Evolutionary conservation across 2,888 invertebrate genomes (phyloP).

Genomic region (Pyralis farinalis): DNA sequence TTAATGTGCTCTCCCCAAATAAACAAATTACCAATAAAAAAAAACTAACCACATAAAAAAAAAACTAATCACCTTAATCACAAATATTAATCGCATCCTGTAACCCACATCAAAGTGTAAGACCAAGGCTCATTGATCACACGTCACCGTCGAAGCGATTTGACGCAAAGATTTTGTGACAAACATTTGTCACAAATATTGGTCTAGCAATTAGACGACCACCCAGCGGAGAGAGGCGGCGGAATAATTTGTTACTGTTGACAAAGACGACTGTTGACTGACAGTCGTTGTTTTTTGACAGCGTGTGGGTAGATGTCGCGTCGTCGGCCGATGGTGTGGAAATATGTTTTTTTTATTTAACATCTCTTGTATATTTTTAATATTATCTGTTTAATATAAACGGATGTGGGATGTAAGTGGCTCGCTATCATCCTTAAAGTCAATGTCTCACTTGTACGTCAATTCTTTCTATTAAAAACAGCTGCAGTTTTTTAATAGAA

Average conservation of each 20-base stretch:
- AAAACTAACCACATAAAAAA: too few relatives aligned
- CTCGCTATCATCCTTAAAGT: too few relatives aligned
- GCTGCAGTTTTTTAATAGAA: too few relatives aligned
- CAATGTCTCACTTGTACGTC: too few relatives aligned
- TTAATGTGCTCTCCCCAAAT: too few relatives aligned
- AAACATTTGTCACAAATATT: slow-evolving; percentile 10
- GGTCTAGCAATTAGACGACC: slow-evolving; percentile 17
- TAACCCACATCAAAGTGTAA: neutral
- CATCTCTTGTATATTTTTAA: too few relatives aligned
- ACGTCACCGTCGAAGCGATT: neutral
- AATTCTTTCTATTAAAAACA: too few relatives aligned
- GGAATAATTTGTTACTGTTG: neutral
- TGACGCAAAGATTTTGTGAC: neutral
- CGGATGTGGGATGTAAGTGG: too few relatives aligned
- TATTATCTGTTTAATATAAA: too few relatives aligned
- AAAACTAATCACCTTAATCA: too few relatives aligned
- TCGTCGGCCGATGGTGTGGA: neutral
- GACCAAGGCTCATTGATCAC: slow-evolving; percentile 3
- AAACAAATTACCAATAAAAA: too few relatives aligned
- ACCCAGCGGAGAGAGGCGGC: slow-evolving; percentile 9
- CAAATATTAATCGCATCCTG: neutral
- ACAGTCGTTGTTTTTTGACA: slow-evolving; percentile 2
- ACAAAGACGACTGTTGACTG: neutral
- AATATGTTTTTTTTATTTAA: too few relatives aligned
- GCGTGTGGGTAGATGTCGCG: neutral